Conservation (phyloP, 2,888 invertebrate species). For the Ophion ellenae region DNA sequence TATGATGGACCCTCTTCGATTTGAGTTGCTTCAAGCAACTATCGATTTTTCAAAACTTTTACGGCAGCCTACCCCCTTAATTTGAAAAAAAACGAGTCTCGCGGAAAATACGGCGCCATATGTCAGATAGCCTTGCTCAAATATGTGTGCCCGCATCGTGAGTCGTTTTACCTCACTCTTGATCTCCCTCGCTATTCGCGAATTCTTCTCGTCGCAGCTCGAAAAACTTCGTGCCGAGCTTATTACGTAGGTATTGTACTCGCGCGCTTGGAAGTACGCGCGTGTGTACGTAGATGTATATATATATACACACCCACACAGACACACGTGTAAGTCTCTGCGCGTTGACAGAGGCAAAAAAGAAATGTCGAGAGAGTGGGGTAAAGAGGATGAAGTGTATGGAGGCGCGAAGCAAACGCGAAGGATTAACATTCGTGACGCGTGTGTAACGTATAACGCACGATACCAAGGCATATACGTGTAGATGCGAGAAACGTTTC, state of each 20-base stretch:
- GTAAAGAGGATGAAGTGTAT: constrained; percentile 40
- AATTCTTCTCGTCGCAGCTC: constrained; percentile 28
- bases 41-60: too few species aligned
- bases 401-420: constrained; percentile 65
- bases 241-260: constrained; percentile 9
- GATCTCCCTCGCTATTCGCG: background rate
- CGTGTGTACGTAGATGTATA: background rate
- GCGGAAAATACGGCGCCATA: too few species aligned
- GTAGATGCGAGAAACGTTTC: constrained; percentile 11
- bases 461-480: constrained; percentile 42
- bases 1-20: too few species aligned
- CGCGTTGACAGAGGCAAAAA: constrained; percentile 39
- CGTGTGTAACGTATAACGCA: constrained; percentile 67
- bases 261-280: background rate
- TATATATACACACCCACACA: background rate
- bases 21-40: too few species aligned
- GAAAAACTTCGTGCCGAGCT: constrained; percentile 36
- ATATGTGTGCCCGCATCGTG: background rate
- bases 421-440: constrained; percentile 75
- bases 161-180: background rate
- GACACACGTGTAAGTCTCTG: background rate
- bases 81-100: too few species aligned
- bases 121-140: background rate
- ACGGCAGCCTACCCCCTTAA: too few species aligned
- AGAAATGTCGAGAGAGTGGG: constrained; percentile 13